phyloP scores from a whole-genome alignment of 2,888 invertebrate genomes.

The Monopis laevigella region DNA sequence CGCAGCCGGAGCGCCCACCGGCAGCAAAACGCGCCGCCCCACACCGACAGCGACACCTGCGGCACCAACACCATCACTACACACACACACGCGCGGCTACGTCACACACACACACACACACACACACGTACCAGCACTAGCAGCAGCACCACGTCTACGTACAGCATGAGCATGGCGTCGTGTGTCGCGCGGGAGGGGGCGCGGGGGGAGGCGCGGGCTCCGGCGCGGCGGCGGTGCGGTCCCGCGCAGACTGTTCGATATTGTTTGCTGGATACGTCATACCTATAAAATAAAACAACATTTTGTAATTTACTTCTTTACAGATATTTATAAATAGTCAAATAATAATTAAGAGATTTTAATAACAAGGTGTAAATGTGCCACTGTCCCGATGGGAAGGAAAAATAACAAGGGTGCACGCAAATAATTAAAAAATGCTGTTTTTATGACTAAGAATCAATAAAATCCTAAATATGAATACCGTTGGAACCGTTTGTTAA shows the following conservation, averaged over 20 bases:
- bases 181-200: conserved; percentile 6
- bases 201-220: conserved; percentile 6
- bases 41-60: conserved; percentile 1
- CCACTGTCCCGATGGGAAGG: too few species aligned
- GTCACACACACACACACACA: neutral
- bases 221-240: conserved; percentile 13
- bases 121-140: neutral
- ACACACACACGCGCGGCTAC: conserved; percentile 1
- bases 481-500: too few species aligned
- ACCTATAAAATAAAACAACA: too few species aligned
- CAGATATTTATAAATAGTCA: too few species aligned
- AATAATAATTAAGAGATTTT: too few species aligned
- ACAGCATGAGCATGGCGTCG: neutral
- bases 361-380: too few species aligned
- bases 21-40: conserved; percentile 50
- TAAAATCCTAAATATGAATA: too few species aligned
- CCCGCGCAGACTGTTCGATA: conserved; percentile 14
- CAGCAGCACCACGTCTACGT: neutral
- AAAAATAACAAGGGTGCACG: too few species aligned
- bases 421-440: too few species aligned
- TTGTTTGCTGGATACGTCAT: conserved; percentile 3
- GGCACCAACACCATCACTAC: conserved; percentile 4
- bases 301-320: too few species aligned
- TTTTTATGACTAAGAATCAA: too few species aligned
- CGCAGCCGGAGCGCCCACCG: conserved; percentile 47